These are phyloP conservation scores for Villa cingulata DNA, from an alignment of 2,888 invertebrate species.

Conservation along the genomic window DNA sequence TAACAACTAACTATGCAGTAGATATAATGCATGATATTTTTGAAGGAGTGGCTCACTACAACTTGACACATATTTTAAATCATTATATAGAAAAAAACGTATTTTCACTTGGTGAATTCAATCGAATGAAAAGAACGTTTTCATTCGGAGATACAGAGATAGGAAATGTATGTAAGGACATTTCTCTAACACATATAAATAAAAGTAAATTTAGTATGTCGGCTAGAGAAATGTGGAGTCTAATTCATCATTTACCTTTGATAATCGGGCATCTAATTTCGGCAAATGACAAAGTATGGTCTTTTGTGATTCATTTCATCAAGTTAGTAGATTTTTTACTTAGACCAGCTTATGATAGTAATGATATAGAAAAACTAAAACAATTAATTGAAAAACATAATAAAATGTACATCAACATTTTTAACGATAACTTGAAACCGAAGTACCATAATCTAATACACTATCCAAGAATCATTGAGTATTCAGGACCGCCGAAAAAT, in stretches of 20 bases:
- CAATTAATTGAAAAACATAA: background rate
- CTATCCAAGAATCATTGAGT: constrained; percentile 2
- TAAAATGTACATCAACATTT: constrained; percentile 1
- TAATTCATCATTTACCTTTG: constrained; percentile 10
- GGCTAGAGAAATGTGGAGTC: constrained; percentile 13
- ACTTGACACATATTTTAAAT: constrained; percentile 6
- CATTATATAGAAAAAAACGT: constrained; percentile 8
- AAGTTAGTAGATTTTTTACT: constrained; percentile 7
- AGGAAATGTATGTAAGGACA: constrained; percentile 9
- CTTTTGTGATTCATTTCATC: constrained; percentile 7
- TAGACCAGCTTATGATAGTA: background rate
- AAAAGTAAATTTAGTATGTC: constrained; percentile 9
- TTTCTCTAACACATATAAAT: constrained; percentile 3
- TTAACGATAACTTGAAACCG: constrained; percentile 2
- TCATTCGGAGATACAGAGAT: constrained; percentile 12
- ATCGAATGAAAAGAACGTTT: constrained; percentile 10
- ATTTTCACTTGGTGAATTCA: constrained; percentile 10
- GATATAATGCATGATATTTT: constrained; percentile 13
- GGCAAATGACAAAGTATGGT: constrained; percentile 9
- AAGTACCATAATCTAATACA: too few species aligned
- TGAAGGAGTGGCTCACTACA: constrained; percentile 8
- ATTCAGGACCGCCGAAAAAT: background rate
- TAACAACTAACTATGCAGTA: constrained; percentile 7
- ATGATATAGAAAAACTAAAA: background rate
- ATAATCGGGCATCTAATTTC: constrained; percentile 12